These are phyloP conservation scores for Oncorhynchus clarkii DNA, from an alignment of 2,113 vertebrate genomes.

Conservation along the genomic window DNA sequence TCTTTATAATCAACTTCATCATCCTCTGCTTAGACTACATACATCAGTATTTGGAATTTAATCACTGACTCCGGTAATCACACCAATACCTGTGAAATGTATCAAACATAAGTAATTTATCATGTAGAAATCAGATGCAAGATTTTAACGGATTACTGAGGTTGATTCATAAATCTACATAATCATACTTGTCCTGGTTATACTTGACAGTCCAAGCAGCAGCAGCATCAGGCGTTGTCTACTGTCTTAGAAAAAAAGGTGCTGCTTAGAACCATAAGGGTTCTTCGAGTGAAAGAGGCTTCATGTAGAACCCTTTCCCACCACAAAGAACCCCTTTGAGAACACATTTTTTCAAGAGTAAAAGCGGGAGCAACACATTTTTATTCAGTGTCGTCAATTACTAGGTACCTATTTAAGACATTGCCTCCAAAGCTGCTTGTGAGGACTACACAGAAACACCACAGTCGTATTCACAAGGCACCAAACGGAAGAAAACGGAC, in stretches of 20 bases:
- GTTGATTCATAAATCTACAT: neutral
- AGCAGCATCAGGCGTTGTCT: slow-evolving; percentile 47
- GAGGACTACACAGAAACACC: slow-evolving; percentile 60
- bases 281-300: too few species aligned
- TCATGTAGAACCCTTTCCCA: too few species aligned
- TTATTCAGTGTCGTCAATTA: slow-evolving; percentile 48
- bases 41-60: slow-evolving; percentile 25
- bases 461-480: too few species aligned
- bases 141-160: neutral
- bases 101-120: neutral
- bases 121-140: neutral
- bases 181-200: neutral
- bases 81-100: neutral
- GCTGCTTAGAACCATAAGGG: too few species aligned
- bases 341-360: too few species aligned
- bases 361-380: slow-evolving; percentile 53
- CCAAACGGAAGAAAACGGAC: too few species aligned
- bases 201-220: neutral
- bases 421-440: slow-evolving; percentile 51
- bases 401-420: slow-evolving; percentile 64
- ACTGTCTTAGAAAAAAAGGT: slow-evolving; percentile 21
- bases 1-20: neutral
- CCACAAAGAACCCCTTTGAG: too few species aligned
- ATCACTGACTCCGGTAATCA: slow-evolving; percentile 41
- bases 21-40: slow-evolving; percentile 17